phyloP scores from a whole-genome alignment of 2,113 vertebrate genomes.

The Triplophysa dalaica region DNA sequence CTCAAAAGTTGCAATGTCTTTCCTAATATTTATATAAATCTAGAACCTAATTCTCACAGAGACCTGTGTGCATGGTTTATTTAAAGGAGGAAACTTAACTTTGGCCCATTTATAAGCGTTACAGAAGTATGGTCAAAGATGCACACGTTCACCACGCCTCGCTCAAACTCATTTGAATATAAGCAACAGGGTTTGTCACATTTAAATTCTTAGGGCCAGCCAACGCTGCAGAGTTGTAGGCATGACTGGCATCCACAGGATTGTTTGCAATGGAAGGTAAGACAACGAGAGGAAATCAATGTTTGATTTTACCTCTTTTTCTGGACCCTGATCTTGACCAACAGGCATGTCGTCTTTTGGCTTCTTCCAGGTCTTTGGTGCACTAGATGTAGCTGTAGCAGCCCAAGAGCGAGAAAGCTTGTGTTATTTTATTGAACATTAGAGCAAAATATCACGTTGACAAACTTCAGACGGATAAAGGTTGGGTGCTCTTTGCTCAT shows the following conservation, averaged over 20 bases:
- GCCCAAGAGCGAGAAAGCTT: slow-evolving; percentile 19
- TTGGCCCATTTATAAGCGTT: no score
- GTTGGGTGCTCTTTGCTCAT: no score
- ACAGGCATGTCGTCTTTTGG: slow-evolving; percentile 84
- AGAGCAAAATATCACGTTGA: no score
- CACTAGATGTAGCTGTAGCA: slow-evolving; percentile 77
- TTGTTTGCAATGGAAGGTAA: neutral
- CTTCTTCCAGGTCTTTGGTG: slow-evolving; percentile 99
- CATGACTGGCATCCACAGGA: neutral
- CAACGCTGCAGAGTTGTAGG: no score
- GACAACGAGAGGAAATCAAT: neutral
- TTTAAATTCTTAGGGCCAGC: neutral
- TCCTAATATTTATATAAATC: no score
- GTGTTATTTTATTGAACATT: neutral
- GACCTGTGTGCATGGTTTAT: no score
- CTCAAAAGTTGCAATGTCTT: neutral
- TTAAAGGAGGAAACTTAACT: no score
- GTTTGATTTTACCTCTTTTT: slow-evolving; percentile 76
- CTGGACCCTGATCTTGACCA: slow-evolving; percentile 74
- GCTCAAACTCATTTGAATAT: neutral
- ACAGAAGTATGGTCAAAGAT: neutral
- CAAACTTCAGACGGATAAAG: no score
- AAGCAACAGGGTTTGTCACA: neutral
- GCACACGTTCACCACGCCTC: neutral
- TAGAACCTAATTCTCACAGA: no score